Base-by-base conservation (phyloP, 1,140 invertebrate species). In the Paralvinella palmiformis region DNA sequence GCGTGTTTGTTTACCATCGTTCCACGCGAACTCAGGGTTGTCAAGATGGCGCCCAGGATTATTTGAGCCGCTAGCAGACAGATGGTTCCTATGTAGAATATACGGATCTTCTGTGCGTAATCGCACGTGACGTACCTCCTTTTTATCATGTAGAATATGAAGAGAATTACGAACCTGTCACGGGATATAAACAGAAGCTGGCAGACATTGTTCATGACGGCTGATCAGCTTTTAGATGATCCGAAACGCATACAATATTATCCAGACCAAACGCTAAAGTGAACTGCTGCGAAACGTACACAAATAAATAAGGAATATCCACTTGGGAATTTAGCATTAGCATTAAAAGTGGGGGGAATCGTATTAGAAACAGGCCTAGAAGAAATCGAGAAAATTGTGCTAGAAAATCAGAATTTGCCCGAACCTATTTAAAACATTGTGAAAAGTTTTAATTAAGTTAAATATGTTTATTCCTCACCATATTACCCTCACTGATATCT, bases 11-110 rank as follows among this genome's bases (percentile, higher is more conserved):
- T 72, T 64, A 72, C 77, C 5, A 83, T 81, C 24, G 73, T 74
- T 5, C 82, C 81, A 33, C 72, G 65, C 71, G 75, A 79, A 63
- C 78, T 81, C 37, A 76, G 70, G 20, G 69, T 70, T 15, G 80
- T 72, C 15, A 80, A 69, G 10, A 70, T 59, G 10, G 73, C 57
- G 17, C 73, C 72, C n/a, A 72, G 52, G 24, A 82, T 57, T 20
- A 80, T 68, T 17, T 72, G 73, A 0, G 72, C n/a, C 20, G 71
- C 58, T 13, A 79, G 68, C 6, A 81, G 58, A 24, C 72, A 63
- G 20, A 81, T 37, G 5, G 69, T 50, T 20, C 74, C 75, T 59
- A 75, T 72, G 67, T 72, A 76, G 64, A 72, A 77, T 3, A 55
- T 62, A 33, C 64, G 59, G 15, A 77, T 59, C 4, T 69, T 50